phyloP scores from a whole-genome alignment of 1,140 invertebrate genomes.

The Sarcophaga bullata region DNA sequence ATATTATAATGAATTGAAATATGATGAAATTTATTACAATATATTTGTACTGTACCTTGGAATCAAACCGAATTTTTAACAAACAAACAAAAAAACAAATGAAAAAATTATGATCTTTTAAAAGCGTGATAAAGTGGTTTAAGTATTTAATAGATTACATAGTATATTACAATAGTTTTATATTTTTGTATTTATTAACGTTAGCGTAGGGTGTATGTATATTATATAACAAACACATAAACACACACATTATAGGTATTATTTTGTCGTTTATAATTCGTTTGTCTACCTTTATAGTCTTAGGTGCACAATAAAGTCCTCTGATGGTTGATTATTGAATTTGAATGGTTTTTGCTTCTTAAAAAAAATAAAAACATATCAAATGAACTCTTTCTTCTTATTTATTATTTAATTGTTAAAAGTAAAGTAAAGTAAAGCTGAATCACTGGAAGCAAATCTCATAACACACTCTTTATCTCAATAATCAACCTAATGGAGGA shows the following conservation, averaged over 20 bases:
- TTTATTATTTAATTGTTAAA: too few relatives aligned
- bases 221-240: not conserved
- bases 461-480: too few relatives aligned
- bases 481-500: not conserved
- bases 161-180: not conserved
- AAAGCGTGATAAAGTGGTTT: not conserved
- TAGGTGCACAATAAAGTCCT: not conserved
- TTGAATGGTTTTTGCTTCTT: not conserved
- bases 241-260: not conserved
- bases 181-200: not conserved
- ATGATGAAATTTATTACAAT: not conserved
- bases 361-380: too few relatives aligned
- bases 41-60: conserved; percentile 43
- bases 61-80: conserved; percentile 6
- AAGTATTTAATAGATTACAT: not conserved
- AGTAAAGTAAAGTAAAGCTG: too few relatives aligned
- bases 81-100: not conserved
- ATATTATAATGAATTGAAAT: not conserved
- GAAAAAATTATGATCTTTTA: not conserved
- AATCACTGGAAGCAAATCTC: too few relatives aligned
- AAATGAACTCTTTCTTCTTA: too few relatives aligned
- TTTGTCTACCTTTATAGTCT: not conserved
- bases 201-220: conserved; percentile 21
- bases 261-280: not conserved
- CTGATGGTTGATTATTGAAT: not conserved